These are phyloP conservation scores for Leptoclinus maculatus DNA, from an alignment of 2,797 vertebrate genomes.

Conservation along the genomic window DNA sequence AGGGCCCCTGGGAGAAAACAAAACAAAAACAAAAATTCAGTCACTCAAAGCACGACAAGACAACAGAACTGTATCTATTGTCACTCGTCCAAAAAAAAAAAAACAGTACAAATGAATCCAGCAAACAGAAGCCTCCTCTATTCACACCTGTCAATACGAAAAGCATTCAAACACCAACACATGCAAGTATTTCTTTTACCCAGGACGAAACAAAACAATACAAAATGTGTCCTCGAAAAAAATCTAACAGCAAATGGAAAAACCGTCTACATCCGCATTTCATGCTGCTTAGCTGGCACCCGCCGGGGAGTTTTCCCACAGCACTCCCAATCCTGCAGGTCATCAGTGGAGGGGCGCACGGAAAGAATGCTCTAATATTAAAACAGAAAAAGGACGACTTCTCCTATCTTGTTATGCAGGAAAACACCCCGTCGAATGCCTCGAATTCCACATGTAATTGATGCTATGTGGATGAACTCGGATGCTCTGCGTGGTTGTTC, in stretches of 20 bases:
- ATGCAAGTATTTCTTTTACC: not conserved
- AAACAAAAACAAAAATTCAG: conserved; percentile 20
- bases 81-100: not conserved
- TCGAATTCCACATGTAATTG: conserved; percentile 89
- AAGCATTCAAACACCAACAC: not conserved
- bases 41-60: conserved; percentile 20
- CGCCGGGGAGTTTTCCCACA: conserved; percentile 79
- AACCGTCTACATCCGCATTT: conserved; percentile 62
- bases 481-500: conserved; percentile 47
- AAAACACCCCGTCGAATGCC: conserved; percentile 84
- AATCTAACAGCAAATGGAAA: conserved; percentile 32
- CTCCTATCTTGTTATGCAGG: conserved; percentile 84
- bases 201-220: conserved; percentile 11
- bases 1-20: conserved; percentile 70
- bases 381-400: conserved; percentile 81
- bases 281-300: conserved; percentile 64
- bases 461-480: conserved; percentile 84
- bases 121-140: not conserved
- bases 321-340: conserved; percentile 72
- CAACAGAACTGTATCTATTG: conserved; percentile 28
- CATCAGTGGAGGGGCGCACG: conserved; percentile 69
- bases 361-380: conserved; percentile 86
- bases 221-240: conserved; percentile 28
- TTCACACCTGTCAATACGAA: conserved; percentile 23
- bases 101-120: conserved; percentile 20